Evolutionary conservation across 2,113 vertebrate genomes (phyloP).

Genomic region (Dissostichus mawsoni): DNA sequence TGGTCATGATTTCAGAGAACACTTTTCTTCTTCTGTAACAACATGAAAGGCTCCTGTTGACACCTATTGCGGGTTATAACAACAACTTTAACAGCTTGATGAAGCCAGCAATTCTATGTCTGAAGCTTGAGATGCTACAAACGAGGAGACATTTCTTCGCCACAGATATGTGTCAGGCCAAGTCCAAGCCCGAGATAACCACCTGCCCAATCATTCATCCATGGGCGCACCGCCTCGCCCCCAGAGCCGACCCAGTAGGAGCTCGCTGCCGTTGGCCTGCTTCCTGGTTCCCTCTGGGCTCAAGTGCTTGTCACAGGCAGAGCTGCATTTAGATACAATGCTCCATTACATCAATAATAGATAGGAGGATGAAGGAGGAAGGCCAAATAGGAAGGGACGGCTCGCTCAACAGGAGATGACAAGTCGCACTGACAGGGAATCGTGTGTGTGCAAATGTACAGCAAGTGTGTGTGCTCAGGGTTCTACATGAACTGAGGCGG

Average conservation of each 20-base stretch:
- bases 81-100: background rate
- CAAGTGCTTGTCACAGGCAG: conserved; percentile 70
- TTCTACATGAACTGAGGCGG: conserved; percentile 31
- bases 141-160: background rate
- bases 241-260: conserved; percentile 45
- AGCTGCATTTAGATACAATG: conserved; percentile 79
- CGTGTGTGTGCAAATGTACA: background rate
- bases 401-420: conserved; percentile 78
- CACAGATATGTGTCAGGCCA: conserved; percentile 53
- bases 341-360: conserved; percentile 83
- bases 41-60: background rate
- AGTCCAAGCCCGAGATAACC: conserved; percentile 57
- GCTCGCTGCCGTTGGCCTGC: conserved; percentile 54
- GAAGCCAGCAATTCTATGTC: background rate
- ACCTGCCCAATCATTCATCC: conserved; percentile 59
- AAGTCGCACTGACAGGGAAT: conserved; percentile 49
- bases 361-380: conserved; percentile 66
- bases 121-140: conserved; percentile 12
- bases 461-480: background rate
- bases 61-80: background rate
- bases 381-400: conserved; percentile 74
- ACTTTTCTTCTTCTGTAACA: background rate
- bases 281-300: conserved; percentile 64
- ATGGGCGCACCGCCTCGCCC: conserved; percentile 36
- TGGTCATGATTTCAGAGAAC: background rate